Evolutionary conservation across 2,113 vertebrate genomes (phyloP), one percentile per base, ranked within the genome.

Genomic region (Narcine bancroftii): DNA sequence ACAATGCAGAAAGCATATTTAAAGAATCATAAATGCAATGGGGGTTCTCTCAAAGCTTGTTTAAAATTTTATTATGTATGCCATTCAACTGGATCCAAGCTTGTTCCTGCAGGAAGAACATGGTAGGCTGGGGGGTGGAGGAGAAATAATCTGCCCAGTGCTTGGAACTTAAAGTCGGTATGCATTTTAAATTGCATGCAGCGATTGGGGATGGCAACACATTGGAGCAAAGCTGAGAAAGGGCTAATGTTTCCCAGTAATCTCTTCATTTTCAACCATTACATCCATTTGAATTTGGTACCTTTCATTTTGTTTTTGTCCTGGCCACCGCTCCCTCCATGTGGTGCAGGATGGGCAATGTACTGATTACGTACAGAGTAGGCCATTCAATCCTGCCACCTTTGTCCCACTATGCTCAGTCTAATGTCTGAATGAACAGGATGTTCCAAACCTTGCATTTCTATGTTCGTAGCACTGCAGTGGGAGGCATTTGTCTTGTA

Each of bases 311-410:
- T 89, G 65, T 42, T 69, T 69, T 66, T 71, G 89, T 91, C 65
- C 63, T 91, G 65, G 63, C 89, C 71, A 42, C 85, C 85, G 85
- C 85, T 89, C 65, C 85, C 85, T 89, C 85, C 85, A 91, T 65
- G 65, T 13, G 89, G 63, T 91, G 24, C 89, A 91, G 89, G 89
- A 91, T 53, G 89, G 89, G 89, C 89, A 71, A 91, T 91, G 89
- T 91, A 91, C 65, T 91, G 89, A 91, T 47, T 91, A 65, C 66
- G 42, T 69, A 39, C 53, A 36, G 33, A 60, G 53, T 56, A 15
- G n/a, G 33, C 50, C 53, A 87, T 36, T 87, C 17, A 87, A 6
- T 15, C 60, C 4, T 63, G 9, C 60, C 17, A 5, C 60, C 60
- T 1, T 63, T 15, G 9, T 15, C 60, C 60, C 60, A 63, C 60